Base-by-base conservation (phyloP, 2,888 invertebrate genomes). In the Bellardia pandia region DNA sequence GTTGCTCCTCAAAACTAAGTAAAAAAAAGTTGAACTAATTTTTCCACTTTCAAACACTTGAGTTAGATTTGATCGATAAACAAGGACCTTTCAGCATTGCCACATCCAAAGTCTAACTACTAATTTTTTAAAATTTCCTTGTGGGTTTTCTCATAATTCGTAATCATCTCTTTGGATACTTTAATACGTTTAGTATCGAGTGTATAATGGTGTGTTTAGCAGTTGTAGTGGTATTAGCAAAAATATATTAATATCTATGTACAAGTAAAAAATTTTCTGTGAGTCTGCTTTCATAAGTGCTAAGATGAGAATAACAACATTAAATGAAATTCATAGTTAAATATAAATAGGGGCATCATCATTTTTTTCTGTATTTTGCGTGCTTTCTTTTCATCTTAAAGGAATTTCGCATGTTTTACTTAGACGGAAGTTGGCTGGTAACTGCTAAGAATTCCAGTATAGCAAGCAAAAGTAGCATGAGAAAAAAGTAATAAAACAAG, bases 241-340 rank as follows among this genome's bases (percentile, higher is more conserved):
- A 6, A 11, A 74, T 45, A 40, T 72, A 56, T 58, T 53, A 45
- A 45, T 13, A 45, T 42, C 1, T 72, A 8, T 76, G n/a, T 13
- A 51, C n/a, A 37, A 6, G 6, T 37, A 4, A 6, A 5, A 4
- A 37, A 37, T 37, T 51, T 5, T n/a, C 6, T 51, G 13, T 51
- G 14, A n/a, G 5, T 71, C 37, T 56, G 14, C 6, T 7, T 23
- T 13, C 45, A 23, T 14, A 68, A 16, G 23, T 72, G 23, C n/a
- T 42, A 6, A 62, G 33, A 62, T 64, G 58, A 8, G 58, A 8
- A 58, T 62, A 62, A 60, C 14, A 68, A 45, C 53, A 80, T 64
- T 80, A 16, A 66, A 81, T 74, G n/a, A 58, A 81, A 81, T 58
- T 71, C 79, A 51, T 69, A 69, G 33, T 64, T 72, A 64, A 72